Evolutionary conservation across 2,888 invertebrate genomes (phyloP), one percentile per base, ranked within the genome.

Genomic region (Nomada goodeniana): DNA sequence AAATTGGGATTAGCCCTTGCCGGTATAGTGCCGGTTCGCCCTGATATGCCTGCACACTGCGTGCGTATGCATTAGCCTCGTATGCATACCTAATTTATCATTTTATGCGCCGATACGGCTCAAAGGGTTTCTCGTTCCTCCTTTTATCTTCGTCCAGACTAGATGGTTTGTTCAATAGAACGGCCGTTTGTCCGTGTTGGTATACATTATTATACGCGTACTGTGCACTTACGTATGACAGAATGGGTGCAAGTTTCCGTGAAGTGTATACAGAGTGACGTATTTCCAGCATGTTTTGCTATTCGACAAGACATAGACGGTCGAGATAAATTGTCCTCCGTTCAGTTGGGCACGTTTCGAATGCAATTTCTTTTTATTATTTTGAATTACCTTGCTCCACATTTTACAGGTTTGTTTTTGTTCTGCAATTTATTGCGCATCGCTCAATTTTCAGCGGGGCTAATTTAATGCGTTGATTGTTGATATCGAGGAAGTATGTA

Each of bases 1-100:
- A 91, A 91, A 91, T 91, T 91, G 88, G 89, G 91, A 91, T 91
- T 91, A 91, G 89, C 87, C 83, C 80, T 87, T 44, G 74, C 82
- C 70, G 72, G 63, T 82, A 77, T 63, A 59, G 69, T 64, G 76
- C 77, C 76, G 78, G 81, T 79, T 83, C 76, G 74, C 72, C 76
- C 71, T 65, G 69, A 80, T 73, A 73, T 59, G 71, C 74, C 67
- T 64, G 72, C 59, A 75, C 79, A 73, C 76, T 76, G 76, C 85
- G 83, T 81, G 83, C 84, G 86, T 84, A 75, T 80, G 86, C 80
- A 90, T 88, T 88, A 86, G 87, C 70, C 86, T 76, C 76, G 76
- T 82, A 84, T 76, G 86, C 87, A 89, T 89, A 87, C 80, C 89
- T 88, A 90, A 90, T 91, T 90, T 89, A 87, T 89, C 87, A 86